Percentiles rank a stretch among this genome's conserved stretches.
These are phyloP conservation scores for Toxotes chatareus DNA, from an alignment of 2,113 vertebrate genomes.

Conservation along the genomic window DNA sequence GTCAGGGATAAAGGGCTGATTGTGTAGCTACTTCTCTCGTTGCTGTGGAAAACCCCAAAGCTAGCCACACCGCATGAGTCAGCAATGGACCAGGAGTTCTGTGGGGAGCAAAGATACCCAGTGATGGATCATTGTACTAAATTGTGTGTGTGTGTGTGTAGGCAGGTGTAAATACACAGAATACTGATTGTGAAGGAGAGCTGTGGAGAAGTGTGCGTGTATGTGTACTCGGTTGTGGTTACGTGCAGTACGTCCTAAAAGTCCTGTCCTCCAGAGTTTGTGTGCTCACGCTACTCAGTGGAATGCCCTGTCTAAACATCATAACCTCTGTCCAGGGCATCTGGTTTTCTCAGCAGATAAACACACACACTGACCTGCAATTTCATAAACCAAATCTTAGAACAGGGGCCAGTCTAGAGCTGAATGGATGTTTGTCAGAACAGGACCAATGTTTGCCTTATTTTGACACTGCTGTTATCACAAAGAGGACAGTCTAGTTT, in stretches of 20 bases:
- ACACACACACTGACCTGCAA: conserved; percentile 12
- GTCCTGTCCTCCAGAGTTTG: not conserved
- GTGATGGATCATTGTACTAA: conserved; percentile 23
- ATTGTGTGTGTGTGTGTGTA: not conserved
- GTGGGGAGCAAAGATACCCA: conserved; percentile 29
- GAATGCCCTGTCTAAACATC: conserved; percentile 60
- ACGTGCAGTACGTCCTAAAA: not conserved
- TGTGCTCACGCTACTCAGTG: conserved; percentile 22
- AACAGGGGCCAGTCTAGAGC: not conserved
- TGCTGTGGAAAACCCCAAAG: conserved; percentile 75
- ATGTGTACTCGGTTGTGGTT: not conserved
- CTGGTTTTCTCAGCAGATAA: conserved; percentile 36
- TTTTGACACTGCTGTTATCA: not conserved
- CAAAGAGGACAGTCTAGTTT: not conserved
- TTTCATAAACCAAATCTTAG: conserved; percentile 13
- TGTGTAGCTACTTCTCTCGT: conserved; percentile 65
- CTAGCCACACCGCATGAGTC: conserved; percentile 70
- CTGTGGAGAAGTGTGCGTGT: not conserved
- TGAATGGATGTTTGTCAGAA: not conserved
- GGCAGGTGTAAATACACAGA: conserved; percentile 6
- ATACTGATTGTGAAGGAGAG: not conserved
- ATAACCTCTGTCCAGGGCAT: conserved; percentile 14
- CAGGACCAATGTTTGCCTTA: conserved; percentile 1
- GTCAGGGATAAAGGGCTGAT: conserved; percentile 71
- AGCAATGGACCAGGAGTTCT: conserved; percentile 48